Evolutionary conservation across 2,888 invertebrate species (phyloP), one percentile per base, ranked within the genome.

Genomic region (Siphlonurus alternatus): DNA sequence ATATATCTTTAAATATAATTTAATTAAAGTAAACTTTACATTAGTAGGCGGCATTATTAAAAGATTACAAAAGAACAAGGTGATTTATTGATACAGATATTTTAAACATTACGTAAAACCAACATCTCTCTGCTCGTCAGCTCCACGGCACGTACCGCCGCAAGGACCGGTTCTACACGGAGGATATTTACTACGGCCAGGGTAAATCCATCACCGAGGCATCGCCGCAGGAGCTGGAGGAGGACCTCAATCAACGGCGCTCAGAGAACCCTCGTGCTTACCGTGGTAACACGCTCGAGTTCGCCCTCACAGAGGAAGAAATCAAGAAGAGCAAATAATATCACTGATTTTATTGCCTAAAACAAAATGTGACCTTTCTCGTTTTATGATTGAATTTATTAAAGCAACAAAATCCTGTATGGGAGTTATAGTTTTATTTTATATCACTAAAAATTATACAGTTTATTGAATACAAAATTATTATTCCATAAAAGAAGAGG

Each of bases 121-220:
- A n/a, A n/a, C n/a, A n/a, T n/a, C n/a, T n/a, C n/a, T n/a, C n/a
- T n/a, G n/a, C n/a, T n/a, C 77, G 76, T 5, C 74, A 85, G 85
- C 69, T 86, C 2, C 86, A 87, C 70, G 86, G 85, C 0, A 88
- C 88, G 0, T 80, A 82, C 71, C 77, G 86, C 66, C 79, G 79
- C 67, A 78, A 78, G 56, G 81, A 85, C 71, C 75, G 81, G 2
- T 78, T 85, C 2, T 88, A 88, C 71, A 82, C 80, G 0, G 88
- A 87, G 72, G 80, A 84, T 23, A 84, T 81, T 0, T 87, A 77
- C 74, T 83, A 82, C 69, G 86, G 86, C 1, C 71, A 70, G 63
- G 81, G 81, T 53, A 81, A 80, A 71, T 70, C 74, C 2, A 73
- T 85, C 1, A 76, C 77, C 0, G 73, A 79, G 5, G 75, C 80